Percentiles rank a stretch among this genome's conserved stretches.
phyloP scores from a whole-genome alignment of 2,888 invertebrate genomes.

The Cartodere bifasciata region DNA sequence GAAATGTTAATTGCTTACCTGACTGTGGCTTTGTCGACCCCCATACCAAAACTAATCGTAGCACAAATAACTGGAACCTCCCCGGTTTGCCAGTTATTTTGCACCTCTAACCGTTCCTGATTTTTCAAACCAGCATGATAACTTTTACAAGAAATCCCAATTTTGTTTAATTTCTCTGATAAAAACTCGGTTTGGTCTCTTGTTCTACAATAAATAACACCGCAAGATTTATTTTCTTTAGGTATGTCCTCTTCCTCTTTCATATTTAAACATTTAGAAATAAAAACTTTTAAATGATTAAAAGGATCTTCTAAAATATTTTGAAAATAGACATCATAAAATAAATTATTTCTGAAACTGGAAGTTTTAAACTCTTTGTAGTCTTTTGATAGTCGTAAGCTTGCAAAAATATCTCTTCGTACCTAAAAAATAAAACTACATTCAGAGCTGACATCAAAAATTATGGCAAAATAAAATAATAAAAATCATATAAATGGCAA shows the following conservation, averaged over 20 bases:
- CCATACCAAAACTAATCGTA: constrained; percentile 99
- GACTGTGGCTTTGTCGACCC: constrained; percentile 92
- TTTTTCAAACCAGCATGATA: constrained; percentile 84
- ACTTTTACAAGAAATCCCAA: constrained; percentile 64
- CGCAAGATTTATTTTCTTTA: constrained; percentile 24
- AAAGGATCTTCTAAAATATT: constrained; percentile 73
- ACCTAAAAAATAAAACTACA: constrained; percentile 44
- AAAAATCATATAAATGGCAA: background rate
- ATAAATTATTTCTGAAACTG: constrained; percentile 85
- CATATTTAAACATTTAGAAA: constrained; percentile 50
- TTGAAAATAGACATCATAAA: constrained; percentile 85
- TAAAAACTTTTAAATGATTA: constrained; percentile 65
- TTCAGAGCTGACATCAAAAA: too few relatives aligned
- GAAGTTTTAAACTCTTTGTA: constrained; percentile 58
- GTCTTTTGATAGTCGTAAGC: constrained; percentile 43
- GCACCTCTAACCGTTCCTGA: constrained; percentile 60
- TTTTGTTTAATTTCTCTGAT: constrained; percentile 58
- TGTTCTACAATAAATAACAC: constrained; percentile 84
- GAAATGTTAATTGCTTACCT: constrained; percentile 37
- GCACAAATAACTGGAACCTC: constrained; percentile 84
- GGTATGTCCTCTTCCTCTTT: constrained; percentile 37
- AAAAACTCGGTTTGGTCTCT: constrained; percentile 81
- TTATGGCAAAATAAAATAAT: background rate
- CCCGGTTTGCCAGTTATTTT: constrained; percentile 88
- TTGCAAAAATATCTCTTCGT: constrained; percentile 66